Base-by-base conservation (phyloP, 2,797 vertebrate genomes). In the Poecilia velifera region DNA sequence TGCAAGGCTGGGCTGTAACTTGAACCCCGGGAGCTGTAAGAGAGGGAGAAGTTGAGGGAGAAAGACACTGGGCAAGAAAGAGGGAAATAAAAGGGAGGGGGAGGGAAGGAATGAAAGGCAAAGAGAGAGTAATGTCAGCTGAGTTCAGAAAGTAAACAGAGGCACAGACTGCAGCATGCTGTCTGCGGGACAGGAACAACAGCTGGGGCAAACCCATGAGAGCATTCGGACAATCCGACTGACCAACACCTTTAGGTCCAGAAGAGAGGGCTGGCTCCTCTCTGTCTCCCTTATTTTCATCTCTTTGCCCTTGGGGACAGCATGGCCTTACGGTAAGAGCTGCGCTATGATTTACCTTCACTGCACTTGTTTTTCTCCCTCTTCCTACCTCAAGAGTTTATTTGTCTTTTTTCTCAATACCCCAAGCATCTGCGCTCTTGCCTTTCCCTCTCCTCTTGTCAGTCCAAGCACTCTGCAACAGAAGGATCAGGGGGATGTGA, bases 141-240 rank as follows among this genome's bases (percentile, higher is more conserved):
- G 94, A 94, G 94, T 93, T 96, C 95, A 96, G 93, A 96, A 96
- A 94, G 95, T 96, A 96, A 96, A 96, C 95, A 96, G 95, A 95
- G 91, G 89, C 95, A 88, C 88, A 95, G 92, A 90, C 91, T 90
- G 92, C 95, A 96, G 95, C 96, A 96, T 96, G 96, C 94, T 94
- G 94, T 94, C 93, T 91, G 87, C 80, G 2, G 93, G 83, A 93
- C 89, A 77, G 82, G 87, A 81, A 92, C 84, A 81, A 80, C 90
- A 91, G 89, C 92, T 89, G 91, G 84, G 90, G 84, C 80, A 84
- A 92, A 89, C 91, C 92, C 90, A 89, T 18, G 9, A 87, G 87
- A 88, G 79, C 81, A 90, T 81, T 87, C 82, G 10, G 59, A 78
- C 77, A 66, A 72, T 77, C 82, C 86, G 86, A 77, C 72, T 79